Conservation (phyloP, 2,888 invertebrate species). For the Meteorus cinctellus region DNA sequence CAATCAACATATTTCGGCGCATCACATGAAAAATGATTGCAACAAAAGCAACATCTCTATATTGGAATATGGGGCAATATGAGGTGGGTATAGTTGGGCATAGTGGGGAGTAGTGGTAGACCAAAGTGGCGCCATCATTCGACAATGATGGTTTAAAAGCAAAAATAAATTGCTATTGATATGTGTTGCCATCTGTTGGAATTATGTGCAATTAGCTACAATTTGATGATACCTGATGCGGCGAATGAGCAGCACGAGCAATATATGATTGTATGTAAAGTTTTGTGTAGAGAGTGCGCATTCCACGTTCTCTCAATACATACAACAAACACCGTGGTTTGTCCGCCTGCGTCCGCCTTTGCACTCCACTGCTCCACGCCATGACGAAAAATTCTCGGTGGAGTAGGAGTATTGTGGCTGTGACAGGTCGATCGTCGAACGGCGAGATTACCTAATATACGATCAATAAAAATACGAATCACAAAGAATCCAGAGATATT, state of each 20-base stretch:
- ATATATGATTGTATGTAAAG: not conserved
- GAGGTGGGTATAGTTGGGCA: no score
- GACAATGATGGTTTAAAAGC: no score
- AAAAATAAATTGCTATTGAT: no score
- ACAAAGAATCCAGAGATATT: not conserved
- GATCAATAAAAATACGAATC: conserved; percentile 50
- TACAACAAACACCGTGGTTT: conserved; percentile 53
- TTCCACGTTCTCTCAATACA: conserved; percentile 36
- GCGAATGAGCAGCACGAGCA: not conserved
- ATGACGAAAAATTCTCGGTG: conserved; percentile 63
- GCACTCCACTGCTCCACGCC: conserved; percentile 57
- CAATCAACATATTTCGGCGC: no score
- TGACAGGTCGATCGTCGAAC: conserved; percentile 62
- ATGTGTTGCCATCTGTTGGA: no score
- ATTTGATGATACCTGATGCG: no score
- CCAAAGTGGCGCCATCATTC: no score
- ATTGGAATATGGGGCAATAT: no score
- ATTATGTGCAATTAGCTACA: no score
- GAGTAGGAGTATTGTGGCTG: conserved; percentile 63
- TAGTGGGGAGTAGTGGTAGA: no score
- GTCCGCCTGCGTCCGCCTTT: conserved; percentile 26
- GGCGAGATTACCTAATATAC: conserved; percentile 63
- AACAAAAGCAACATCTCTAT: no score
- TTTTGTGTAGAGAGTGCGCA: conserved; percentile 30
- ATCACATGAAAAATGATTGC: no score